Evolutionary conservation across 2,888 invertebrate genomes (phyloP).

Genomic region (Molanna angustata): DNA sequence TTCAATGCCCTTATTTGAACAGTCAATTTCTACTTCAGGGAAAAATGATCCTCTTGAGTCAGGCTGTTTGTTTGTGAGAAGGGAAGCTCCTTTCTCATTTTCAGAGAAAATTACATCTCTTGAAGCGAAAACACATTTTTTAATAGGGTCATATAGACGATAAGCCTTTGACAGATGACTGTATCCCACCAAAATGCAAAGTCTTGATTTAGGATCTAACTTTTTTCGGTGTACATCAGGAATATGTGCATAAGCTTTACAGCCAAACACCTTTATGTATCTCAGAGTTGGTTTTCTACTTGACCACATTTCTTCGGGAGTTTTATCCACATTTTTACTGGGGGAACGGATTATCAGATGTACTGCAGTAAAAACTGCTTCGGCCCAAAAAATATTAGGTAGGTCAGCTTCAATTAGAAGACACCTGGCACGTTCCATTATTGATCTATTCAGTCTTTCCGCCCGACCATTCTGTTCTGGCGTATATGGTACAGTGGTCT

Average conservation of each 20-base stretch:
- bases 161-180: background rate
- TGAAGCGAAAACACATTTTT: too few relatives aligned
- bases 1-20: too few relatives aligned
- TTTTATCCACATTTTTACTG: background rate
- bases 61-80: too few relatives aligned
- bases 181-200: background rate
- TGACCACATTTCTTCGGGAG: background rate
- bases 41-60: too few relatives aligned
- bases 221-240: background rate
- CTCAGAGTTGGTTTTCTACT: background rate
- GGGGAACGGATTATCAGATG: background rate
- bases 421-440: background rate
- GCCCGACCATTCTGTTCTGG: constrained; percentile 3
- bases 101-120: too few relatives aligned
- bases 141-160: too few relatives aligned
- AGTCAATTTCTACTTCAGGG: too few relatives aligned
- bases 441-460: background rate
- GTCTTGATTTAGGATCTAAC: background rate
- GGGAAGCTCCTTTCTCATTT: too few relatives aligned
- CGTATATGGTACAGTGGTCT: background rate
- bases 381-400: background rate
- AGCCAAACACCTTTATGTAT: background rate
- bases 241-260: background rate
- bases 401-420: background rate
- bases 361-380: background rate